Conservation (phyloP, 2,888 invertebrate genomes). For the Gastracanthus pulcherrimus region DNA sequence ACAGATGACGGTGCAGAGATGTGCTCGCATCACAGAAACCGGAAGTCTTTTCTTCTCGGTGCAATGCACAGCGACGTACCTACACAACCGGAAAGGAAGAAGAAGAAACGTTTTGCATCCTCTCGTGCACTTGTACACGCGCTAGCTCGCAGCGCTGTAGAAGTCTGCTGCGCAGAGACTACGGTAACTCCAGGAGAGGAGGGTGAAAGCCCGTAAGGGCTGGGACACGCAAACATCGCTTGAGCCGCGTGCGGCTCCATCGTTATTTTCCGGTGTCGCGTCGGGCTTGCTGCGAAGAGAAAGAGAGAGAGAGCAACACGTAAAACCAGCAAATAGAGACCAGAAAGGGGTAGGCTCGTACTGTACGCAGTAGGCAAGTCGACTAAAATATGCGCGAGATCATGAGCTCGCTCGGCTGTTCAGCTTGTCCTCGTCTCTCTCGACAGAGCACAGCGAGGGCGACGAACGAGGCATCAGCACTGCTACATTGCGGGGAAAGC, state of each 20-base stretch:
- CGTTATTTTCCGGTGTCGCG: slow-evolving; percentile 22
- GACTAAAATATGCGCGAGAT: slow-evolving; percentile 22
- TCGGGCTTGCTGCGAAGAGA: not conserved
- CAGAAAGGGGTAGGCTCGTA: not conserved
- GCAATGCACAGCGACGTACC: not conserved
- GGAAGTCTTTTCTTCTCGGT: slow-evolving; percentile 29
- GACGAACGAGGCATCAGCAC: too few species aligned
- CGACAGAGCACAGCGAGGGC: too few species aligned
- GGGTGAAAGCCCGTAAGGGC: not conserved
- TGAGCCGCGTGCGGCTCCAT: not conserved
- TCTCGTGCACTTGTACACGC: not conserved
- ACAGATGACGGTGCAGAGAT: not conserved
- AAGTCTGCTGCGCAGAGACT: not conserved
- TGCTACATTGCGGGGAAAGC: too few species aligned
- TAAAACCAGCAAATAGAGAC: not conserved
- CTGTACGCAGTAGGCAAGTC: not conserved
- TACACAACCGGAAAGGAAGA: slow-evolving; percentile 20
- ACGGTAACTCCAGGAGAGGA: not conserved
- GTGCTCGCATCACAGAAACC: not conserved
- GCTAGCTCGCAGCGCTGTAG: not conserved
- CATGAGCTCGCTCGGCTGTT: too few species aligned
- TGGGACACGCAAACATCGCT: not conserved
- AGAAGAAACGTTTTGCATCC: slow-evolving; percentile 26
- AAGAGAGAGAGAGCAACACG: too few species aligned
- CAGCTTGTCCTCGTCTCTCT: too few species aligned